Conservation (phyloP, 1,140 invertebrate genomes). For the Papilio glaucus region DNA sequence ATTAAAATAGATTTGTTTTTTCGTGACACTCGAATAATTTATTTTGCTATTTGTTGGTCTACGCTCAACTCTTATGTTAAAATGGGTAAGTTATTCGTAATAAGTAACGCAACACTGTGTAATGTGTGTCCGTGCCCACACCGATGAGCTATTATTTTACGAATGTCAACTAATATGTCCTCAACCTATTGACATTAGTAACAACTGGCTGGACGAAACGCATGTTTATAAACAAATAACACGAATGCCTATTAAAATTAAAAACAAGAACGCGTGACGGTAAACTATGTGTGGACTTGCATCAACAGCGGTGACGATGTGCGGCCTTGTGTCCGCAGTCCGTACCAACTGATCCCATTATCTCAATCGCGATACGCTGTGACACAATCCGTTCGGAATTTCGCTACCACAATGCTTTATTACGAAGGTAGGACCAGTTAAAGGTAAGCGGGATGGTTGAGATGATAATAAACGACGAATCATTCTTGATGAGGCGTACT, state of each 20-base stretch:
- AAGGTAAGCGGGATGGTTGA: slow-evolving; percentile 41
- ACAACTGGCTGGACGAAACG: slow-evolving; percentile 24
- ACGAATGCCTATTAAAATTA: slow-evolving; percentile 47
- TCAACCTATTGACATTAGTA: background rate
- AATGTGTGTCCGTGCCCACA: background rate
- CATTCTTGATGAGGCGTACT: too few species aligned
- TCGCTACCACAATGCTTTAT: slow-evolving; percentile 54
- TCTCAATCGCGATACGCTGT: slow-evolving; percentile 51
- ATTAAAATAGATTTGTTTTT: too few species aligned
- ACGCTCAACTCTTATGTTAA: too few species aligned
- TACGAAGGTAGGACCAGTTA: slow-evolving; percentile 47
- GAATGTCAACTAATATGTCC: background rate
- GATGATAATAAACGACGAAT: too few species aligned
- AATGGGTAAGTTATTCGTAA: too few species aligned
- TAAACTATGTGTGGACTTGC: slow-evolving; percentile 38
- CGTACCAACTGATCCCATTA: slow-evolving; percentile 58
- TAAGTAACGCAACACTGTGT: background rate
- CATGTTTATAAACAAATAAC: slow-evolving; percentile 52
- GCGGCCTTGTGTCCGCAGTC: slow-evolving; percentile 47
- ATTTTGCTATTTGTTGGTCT: too few species aligned
- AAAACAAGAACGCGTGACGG: slow-evolving; percentile 43
- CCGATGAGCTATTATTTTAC: background rate
- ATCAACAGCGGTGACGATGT: slow-evolving; percentile 48
- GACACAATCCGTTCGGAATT: slow-evolving; percentile 65
- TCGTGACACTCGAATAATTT: too few species aligned